Evolutionary conservation across 30 jellyfish, hydroid and myxozoan species (phyloP), one percentile per base, ranked within the genome.

Genomic region (Mastigias papua): DNA sequence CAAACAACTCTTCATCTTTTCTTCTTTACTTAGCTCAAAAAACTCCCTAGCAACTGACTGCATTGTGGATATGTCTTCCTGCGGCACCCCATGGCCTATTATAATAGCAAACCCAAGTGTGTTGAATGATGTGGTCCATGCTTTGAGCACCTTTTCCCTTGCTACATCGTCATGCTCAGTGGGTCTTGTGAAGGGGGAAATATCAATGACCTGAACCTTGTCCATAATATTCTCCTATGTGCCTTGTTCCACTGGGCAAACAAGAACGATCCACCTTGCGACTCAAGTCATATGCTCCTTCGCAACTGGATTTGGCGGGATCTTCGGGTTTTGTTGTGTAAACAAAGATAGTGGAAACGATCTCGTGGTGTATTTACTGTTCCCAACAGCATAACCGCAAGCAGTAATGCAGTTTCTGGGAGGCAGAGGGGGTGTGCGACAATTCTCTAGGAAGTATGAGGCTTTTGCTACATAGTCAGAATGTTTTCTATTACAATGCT

Each of bases 51-150:
- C 86, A 30, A 67, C 69, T 1, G 30, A 28, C 50, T 73, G 85
- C 33, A 82, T 54, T 22, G 48, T 29, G 22, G 33, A 29, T 23
- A 69, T 51, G 9, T 11, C 54, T n/a, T 69, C 70, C 3, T 23
- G 67, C 2, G 85, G 80, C 29, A 82, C 92, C 2, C 86, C 86
- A 32, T 82, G 92, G 58, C 92, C 92, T 67, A 35, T 30, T 28
- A 82, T 48, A 17, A 65, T 50, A 26, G 86, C 86, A 51, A 82
- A 82, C 63, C 92, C 92, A 35, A 48, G 70, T 7, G 78, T 67
- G 13, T 33, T 34, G 49, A 82, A 82, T 2, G 92, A 58, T 0
- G 48, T 28, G 33, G 68, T 51, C 92, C 92, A 82, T 20, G 73
- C 81, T 35, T 54, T 50, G 0, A 68, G 69, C 9, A 82, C 85